These are phyloP conservation scores for Columba livia DNA, from an alignment of 2,113 vertebrate genomes.

Conservation along the genomic window DNA sequence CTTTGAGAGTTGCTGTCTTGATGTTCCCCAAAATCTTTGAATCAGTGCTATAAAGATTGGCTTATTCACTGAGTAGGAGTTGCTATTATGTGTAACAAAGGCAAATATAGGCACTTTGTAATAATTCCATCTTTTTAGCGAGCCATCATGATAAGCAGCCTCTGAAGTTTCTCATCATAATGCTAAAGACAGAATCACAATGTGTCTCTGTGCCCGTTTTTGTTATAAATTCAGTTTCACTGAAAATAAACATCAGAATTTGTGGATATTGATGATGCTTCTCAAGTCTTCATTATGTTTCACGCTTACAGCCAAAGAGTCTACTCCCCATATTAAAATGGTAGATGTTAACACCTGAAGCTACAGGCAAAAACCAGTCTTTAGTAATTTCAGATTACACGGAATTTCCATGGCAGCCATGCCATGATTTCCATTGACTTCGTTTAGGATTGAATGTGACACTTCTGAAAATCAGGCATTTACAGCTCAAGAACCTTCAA, in stretches of 20 bases:
- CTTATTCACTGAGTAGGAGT: neutral
- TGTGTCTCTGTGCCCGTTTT: neutral
- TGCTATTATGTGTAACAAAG: neutral
- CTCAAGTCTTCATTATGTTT: neutral
- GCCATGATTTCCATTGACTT: neutral
- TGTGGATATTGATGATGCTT: neutral
- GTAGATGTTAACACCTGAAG: neutral
- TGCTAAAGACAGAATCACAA: neutral
- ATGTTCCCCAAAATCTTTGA: neutral
- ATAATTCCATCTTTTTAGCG: neutral
- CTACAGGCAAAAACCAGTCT: neutral
- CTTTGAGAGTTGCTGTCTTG: neutral
- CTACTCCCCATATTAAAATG: neutral
- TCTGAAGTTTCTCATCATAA: neutral
- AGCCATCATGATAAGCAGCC: neutral
- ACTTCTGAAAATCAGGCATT: neutral
- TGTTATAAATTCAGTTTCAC: neutral
- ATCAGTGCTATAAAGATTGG: neutral
- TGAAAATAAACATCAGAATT: neutral
- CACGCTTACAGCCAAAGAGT: neutral
- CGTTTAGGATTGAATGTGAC: neutral
- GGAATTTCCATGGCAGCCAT: neutral
- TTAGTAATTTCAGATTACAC: neutral
- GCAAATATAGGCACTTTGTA: neutral
- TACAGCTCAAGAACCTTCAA: neutral